Conservation (phyloP, 2,113 vertebrate species). For the Serinus canaria region DNA sequence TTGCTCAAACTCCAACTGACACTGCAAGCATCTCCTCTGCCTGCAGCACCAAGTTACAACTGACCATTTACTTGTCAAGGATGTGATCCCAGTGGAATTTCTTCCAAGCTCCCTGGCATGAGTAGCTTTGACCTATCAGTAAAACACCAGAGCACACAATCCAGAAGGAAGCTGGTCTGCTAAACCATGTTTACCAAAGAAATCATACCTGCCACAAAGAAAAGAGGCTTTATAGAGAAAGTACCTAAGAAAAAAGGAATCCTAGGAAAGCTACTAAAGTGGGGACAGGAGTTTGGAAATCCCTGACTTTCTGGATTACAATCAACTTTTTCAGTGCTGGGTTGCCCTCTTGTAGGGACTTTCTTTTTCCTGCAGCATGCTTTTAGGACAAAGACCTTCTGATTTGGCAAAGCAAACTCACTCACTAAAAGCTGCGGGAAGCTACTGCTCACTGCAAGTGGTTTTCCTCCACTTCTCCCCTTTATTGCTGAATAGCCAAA, state of each 20-base stretch:
- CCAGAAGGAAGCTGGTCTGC: neutral
- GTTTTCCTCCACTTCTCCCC: neutral
- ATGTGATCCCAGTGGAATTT: neutral
- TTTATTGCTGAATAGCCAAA: neutral
- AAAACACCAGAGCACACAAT: neutral
- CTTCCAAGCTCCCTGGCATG: neutral
- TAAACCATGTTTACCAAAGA: neutral
- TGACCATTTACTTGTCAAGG: neutral
- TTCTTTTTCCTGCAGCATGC: neutral
- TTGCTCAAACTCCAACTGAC: neutral
- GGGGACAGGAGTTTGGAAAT: neutral
- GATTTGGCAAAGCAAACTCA: neutral
- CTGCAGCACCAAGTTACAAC: neutral
- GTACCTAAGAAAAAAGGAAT: neutral
- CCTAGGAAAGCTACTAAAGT: neutral
- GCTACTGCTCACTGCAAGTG: neutral
- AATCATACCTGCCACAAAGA: neutral
- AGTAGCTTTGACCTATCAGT: neutral
- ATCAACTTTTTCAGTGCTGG: neutral
- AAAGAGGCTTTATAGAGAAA: neutral
- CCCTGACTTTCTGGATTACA: neutral
- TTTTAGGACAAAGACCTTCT: neutral
- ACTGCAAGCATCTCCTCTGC: neutral
- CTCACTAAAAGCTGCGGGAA: neutral
- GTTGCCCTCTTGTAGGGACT: neutral